Conservation (phyloP, 2,888 invertebrate genomes). For the Anarsia innoxiella region DNA sequence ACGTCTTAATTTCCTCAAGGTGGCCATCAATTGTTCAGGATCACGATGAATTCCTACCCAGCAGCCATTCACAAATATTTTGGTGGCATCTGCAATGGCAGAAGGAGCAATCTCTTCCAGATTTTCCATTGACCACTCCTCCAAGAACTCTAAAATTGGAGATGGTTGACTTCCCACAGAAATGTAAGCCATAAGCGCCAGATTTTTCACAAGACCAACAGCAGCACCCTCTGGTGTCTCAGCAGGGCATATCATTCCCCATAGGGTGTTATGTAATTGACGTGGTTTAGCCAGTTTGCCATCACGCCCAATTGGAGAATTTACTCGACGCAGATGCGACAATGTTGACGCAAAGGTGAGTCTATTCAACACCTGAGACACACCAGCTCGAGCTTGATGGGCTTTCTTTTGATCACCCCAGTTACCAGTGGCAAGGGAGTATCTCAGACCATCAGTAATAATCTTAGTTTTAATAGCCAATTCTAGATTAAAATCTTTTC, state of each 20-base stretch:
- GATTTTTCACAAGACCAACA: conserved; percentile 98
- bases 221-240: conserved; percentile 99
- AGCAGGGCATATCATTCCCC: conserved; percentile 99
- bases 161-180: conserved; percentile 99
- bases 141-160: conserved; percentile 99
- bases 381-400: conserved; percentile 97
- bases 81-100: conserved; percentile 98
- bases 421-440: conserved; percentile 99
- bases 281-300: conserved; percentile 99
- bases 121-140: conserved; percentile 99
- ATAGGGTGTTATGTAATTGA: conserved; percentile 98
- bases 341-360: conserved; percentile 98
- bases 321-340: conserved; percentile 97
- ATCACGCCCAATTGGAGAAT: conserved; percentile 99
- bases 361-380: conserved; percentile 98
- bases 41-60: conserved; percentile 99
- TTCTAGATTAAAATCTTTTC: conserved; percentile 98
- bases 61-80: conserved; percentile 99
- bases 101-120: conserved; percentile 99
- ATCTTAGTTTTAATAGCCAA: conserved; percentile 97
- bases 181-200: conserved; percentile 99
- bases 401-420: conserved; percentile 99
- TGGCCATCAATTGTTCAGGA: conserved; percentile 99
- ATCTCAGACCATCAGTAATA: conserved; percentile 97
- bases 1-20: conserved; percentile 94